phyloP scores from a whole-genome alignment of 2,797 vertebrate species.

The Lindbergichthys nudifrons region DNA sequence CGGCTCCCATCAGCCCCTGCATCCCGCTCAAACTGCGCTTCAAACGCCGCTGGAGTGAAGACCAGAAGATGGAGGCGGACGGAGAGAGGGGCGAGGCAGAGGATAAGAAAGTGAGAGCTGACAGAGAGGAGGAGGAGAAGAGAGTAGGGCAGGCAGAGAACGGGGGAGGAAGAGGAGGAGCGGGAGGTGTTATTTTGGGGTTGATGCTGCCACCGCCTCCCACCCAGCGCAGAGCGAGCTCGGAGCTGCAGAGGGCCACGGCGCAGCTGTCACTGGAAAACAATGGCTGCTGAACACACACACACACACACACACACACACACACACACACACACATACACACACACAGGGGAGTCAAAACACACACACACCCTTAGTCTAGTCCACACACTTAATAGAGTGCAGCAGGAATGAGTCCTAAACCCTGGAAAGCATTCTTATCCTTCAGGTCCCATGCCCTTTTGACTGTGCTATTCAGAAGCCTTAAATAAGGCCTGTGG shows the following conservation, averaged over 20 bases:
- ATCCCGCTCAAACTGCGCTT: constrained; percentile 94
- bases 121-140: constrained; percentile 57
- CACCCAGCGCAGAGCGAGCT: constrained; percentile 86
- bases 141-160: constrained; percentile 45
- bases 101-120: constrained; percentile 83
- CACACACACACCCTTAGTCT: constrained; percentile 34
- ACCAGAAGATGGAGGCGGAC: constrained; percentile 91
- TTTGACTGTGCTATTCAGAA: too few relatives aligned
- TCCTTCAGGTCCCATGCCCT: too few relatives aligned
- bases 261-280: constrained; percentile 93
- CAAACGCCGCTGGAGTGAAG: constrained; percentile 95
- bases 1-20: constrained; percentile 83
- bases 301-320: constrained; percentile 11
- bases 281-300: constrained; percentile 85
- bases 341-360: constrained; percentile 20
- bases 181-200: constrained; percentile 57
- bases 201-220: constrained; percentile 74
- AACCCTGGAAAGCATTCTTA: too few relatives aligned
- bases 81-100: constrained; percentile 85
- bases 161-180: constrained; percentile 51
- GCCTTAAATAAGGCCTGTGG: too few relatives aligned
- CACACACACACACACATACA: constrained; percentile 24
- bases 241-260: constrained; percentile 92
- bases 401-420: too few relatives aligned
- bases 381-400: neutral